Percentiles rank a stretch among this genome's conserved stretches.
Conservation (phyloP, 1,140 invertebrate species). For the Dendrolimus kikuchii region DNA sequence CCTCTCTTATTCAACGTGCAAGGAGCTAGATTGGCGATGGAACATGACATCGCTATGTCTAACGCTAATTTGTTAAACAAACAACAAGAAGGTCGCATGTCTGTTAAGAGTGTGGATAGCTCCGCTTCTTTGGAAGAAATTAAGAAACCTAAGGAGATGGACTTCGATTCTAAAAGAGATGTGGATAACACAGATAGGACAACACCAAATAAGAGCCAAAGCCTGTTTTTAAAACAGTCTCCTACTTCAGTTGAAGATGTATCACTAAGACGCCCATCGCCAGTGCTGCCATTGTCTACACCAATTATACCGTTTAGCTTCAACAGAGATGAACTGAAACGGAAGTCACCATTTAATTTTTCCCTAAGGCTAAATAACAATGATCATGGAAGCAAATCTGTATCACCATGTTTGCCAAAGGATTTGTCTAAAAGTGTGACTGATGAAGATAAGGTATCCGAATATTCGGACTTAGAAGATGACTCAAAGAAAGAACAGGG, state of each 20-base stretch:
- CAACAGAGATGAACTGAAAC: slow-evolving; percentile 48
- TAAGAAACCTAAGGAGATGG: slow-evolving; percentile 46
- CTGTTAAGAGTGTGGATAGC: slow-evolving; percentile 61
- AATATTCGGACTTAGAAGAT: slow-evolving; percentile 49
- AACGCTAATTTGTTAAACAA: slow-evolving; percentile 51
- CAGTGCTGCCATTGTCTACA: slow-evolving; percentile 71
- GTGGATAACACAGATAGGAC: slow-evolving; percentile 38
- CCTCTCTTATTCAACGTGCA: slow-evolving; percentile 72
- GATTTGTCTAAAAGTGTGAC: slow-evolving; percentile 51
- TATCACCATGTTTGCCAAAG: slow-evolving; percentile 50
- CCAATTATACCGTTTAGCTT: slow-evolving; percentile 56
- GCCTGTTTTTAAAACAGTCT: slow-evolving; percentile 70
- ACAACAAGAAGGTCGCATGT: slow-evolving; percentile 56
- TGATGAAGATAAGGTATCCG: slow-evolving; percentile 38
- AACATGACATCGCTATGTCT: slow-evolving; percentile 53
- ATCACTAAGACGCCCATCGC: slow-evolving; percentile 75
- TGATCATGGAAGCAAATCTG: slow-evolving; percentile 32
- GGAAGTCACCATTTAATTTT: slow-evolving; percentile 51
- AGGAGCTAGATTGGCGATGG: slow-evolving; percentile 59
- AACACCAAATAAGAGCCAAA: slow-evolving; percentile 61
- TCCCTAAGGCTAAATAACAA: slow-evolving; percentile 51
- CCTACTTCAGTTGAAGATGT: slow-evolving; percentile 78
- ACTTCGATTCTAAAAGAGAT: slow-evolving; percentile 40
- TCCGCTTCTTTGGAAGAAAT: slow-evolving; percentile 48
- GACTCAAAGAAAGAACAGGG: slow-evolving; percentile 50